Conservation (phyloP, 2,888 invertebrate species). For the Coenonympha glycerion region DNA sequence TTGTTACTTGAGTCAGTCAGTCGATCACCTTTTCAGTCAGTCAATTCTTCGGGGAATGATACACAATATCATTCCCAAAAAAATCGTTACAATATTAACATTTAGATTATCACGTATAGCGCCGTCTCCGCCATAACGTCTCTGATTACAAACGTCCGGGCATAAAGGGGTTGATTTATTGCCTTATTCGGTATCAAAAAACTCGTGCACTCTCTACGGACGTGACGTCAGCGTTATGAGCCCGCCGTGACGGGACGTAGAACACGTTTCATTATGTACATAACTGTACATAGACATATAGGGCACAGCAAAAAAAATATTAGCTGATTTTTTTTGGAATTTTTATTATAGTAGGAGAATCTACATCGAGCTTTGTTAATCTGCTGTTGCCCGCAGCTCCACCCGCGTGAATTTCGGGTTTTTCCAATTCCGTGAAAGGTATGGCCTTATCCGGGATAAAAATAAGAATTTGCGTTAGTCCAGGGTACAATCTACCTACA, state of each 20-base stretch:
- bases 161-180: conserved; percentile 27
- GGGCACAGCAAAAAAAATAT: not conserved
- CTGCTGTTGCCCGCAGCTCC: too few species aligned
- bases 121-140: conserved; percentile 4
- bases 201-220: conserved; percentile 23
- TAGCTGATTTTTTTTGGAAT: not conserved
- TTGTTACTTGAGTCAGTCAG: too few species aligned
- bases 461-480: too few species aligned
- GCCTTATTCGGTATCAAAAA: conserved; percentile 20
- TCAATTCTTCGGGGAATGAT: too few species aligned
- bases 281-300: not conserved
- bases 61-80: too few species aligned
- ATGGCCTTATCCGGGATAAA: too few species aligned
- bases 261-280: conserved; percentile 15
- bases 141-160: conserved; percentile 19
- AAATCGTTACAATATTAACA: conserved; percentile 3
- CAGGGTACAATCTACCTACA: too few species aligned
- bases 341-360: too few species aligned
- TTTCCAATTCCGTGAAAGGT: too few species aligned
- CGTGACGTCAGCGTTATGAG: conserved; percentile 17
- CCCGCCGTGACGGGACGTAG: conserved; percentile 15
- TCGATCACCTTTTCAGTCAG: too few species aligned
- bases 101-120: conserved; percentile 11
- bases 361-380: too few species aligned
- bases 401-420: too few species aligned